Evolutionary conservation across 2,113 vertebrate species (phyloP).

Genomic region (Chaetops frenatus): DNA sequence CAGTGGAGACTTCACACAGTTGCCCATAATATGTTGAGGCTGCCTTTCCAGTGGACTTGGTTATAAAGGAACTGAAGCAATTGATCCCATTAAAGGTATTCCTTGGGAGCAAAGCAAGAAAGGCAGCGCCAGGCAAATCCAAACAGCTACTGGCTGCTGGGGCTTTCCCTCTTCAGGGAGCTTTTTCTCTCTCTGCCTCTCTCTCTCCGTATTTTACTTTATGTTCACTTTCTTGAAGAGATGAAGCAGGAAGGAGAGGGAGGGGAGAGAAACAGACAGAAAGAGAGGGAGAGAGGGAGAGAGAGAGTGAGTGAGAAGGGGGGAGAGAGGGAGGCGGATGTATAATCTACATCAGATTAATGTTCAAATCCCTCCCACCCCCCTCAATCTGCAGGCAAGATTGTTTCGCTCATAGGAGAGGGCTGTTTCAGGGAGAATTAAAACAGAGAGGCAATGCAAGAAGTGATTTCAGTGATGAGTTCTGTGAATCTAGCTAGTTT

Average conservation of each 20-base stretch:
- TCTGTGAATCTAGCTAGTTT: conserved; percentile 70
- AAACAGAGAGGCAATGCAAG: conserved; percentile 68
- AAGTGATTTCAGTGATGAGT: conserved; percentile 63
- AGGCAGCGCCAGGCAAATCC: conserved; percentile 58
- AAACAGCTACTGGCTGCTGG: conserved; percentile 56
- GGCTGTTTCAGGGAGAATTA: conserved; percentile 71
- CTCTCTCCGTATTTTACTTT: conserved; percentile 66
- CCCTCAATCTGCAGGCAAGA: conserved; percentile 70
- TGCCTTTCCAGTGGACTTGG: conserved; percentile 57
- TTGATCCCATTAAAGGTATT: conserved; percentile 74
- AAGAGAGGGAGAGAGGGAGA: conserved; percentile 64
- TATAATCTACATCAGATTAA: conserved; percentile 77
- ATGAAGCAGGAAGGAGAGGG: conserved; percentile 66
- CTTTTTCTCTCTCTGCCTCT: conserved; percentile 53
- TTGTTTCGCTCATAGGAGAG: conserved; percentile 57
- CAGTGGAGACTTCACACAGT: conserved; percentile 96
- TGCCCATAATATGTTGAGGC: conserved; percentile 86
- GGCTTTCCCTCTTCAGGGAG: conserved; percentile 55
- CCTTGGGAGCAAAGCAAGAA: conserved; percentile 61
- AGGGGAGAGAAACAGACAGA: conserved; percentile 61
- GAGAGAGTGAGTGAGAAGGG: conserved; percentile 63
- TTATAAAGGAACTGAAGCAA: conserved; percentile 62
- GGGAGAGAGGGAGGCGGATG: conserved; percentile 64
- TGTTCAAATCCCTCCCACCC: conserved; percentile 70
- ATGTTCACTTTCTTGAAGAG: conserved; percentile 74